These are phyloP conservation scores for Stenotaenia linearis DNA, from an alignment of 2,888 invertebrate genomes.

Conservation along the genomic window DNA sequence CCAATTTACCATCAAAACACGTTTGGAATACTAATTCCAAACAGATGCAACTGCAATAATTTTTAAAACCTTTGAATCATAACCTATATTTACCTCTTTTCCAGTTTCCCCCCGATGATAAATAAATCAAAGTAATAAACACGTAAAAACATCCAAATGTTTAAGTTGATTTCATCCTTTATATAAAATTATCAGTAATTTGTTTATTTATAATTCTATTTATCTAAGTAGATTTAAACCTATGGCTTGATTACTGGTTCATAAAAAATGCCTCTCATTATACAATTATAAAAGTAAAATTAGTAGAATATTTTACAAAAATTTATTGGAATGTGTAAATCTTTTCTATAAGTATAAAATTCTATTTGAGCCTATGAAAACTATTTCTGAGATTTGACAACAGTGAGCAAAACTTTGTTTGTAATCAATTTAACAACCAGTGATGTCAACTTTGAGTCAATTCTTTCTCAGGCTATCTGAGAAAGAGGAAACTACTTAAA, in stretches of 20 bases:
- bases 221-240: background rate
- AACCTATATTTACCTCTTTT: background rate
- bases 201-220: background rate
- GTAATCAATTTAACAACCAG: background rate
- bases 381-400: background rate
- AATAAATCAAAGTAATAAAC: background rate
- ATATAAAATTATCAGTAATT: background rate
- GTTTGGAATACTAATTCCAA: background rate
- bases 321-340: background rate
- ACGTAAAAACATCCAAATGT: background rate
- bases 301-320: background rate
- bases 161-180: background rate
- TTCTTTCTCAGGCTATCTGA: background rate
- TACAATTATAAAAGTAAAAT: background rate
- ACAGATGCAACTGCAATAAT: background rate
- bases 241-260: background rate
- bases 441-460: background rate
- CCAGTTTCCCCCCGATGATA: background rate
- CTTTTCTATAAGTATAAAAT: background rate
- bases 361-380: background rate
- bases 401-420: background rate
- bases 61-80: background rate
- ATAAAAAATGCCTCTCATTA: background rate
- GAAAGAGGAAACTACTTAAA: background rate
- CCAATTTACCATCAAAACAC: background rate